phyloP scores from a whole-genome alignment of 1,140 invertebrate species.

The Papilio machaon region DNA sequence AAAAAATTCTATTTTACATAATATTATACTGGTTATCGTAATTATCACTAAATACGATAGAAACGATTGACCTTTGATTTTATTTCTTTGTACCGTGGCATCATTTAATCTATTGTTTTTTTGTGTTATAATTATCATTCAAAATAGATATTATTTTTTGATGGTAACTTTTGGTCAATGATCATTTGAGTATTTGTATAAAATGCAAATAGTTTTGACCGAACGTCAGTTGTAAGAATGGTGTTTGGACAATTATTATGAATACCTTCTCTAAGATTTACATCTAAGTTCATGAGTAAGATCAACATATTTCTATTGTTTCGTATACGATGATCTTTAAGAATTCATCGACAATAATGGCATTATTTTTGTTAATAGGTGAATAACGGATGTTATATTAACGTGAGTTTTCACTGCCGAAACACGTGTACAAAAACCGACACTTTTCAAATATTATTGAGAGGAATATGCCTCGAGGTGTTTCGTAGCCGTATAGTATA shows the following conservation, averaged over 20 bases:
- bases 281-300: constrained; percentile 17
- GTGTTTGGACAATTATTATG: constrained; percentile 19
- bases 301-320: constrained; percentile 27
- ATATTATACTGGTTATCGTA: background rate
- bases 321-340: background rate
- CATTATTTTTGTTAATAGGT: constrained; percentile 5
- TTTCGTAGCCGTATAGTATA: background rate
- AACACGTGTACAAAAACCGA: background rate
- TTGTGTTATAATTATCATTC: background rate
- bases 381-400: background rate
- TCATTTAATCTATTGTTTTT: constrained; percentile 12
- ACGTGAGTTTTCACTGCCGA: background rate
- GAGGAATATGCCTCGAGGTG: background rate
- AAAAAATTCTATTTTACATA: background rate
- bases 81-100: background rate
- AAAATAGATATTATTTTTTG: constrained; percentile 5
- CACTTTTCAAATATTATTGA: background rate
- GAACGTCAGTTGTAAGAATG: constrained; percentile 6
- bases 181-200: background rate
- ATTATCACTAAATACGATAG: background rate
- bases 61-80: background rate
- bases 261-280: constrained; percentile 17
- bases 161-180: background rate
- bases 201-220: constrained; percentile 6
- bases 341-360: background rate